Conservation (phyloP, 92 coral and sea anemone genomes). For the Pocillopora grandis region DNA sequence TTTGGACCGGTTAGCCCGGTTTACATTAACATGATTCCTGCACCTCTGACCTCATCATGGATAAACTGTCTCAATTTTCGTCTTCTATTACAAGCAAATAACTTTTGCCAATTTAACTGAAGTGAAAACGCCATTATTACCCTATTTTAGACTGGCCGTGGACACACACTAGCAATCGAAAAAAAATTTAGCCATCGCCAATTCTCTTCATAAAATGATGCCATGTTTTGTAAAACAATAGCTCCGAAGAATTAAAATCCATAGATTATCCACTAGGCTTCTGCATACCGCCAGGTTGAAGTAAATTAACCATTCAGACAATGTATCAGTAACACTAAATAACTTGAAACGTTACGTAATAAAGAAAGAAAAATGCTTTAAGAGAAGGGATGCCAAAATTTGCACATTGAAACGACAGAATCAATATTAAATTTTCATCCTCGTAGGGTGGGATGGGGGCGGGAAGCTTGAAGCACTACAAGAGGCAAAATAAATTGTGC, state of each 20-base stretch:
- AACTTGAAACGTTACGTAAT: no score
- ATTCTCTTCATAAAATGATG: neutral
- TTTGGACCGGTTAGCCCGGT: slow-evolving; percentile 25
- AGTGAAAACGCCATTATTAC: neutral
- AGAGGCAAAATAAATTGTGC: no score
- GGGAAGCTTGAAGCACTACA: no score
- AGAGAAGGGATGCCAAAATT: no score
- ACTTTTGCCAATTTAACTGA: neutral
- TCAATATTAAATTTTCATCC: no score
- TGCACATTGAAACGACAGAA: no score
- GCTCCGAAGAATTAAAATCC: neutral
- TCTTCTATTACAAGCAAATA: neutral
- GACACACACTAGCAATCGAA: neutral
- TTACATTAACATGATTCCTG: neutral
- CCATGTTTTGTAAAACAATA: neutral
- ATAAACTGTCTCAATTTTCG: no score
- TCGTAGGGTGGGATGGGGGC: no score
- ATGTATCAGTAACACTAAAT: no score
- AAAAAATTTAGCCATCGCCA: neutral
- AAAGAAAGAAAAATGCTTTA: no score
- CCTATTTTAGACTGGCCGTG: neutral
- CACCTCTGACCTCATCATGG: neutral
- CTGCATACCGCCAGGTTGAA: neutral
- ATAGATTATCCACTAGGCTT: neutral
- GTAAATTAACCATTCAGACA: neutral